A percentile compares a stretch with the other conserved stretches of the same genome.
These are phyloP conservation scores for Chamaetylas fuelleborni DNA, from an alignment of 2,113 vertebrate species.

Conservation along the genomic window DNA sequence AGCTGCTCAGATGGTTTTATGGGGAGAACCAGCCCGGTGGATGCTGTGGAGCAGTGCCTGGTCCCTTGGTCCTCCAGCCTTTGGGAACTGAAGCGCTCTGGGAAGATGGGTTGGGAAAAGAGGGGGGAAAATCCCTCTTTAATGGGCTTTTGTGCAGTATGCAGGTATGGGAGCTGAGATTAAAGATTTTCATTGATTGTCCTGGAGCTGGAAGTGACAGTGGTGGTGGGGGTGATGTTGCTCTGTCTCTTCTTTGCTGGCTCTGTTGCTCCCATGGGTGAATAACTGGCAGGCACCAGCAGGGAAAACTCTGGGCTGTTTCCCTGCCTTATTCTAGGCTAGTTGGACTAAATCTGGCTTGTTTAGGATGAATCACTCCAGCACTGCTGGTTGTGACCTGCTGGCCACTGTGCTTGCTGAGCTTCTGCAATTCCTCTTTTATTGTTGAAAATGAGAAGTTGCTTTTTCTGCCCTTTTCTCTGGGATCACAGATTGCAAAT, in stretches of 20 bases:
- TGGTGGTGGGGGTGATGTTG: not conserved
- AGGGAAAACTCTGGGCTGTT: not conserved
- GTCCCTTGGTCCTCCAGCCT: not conserved
- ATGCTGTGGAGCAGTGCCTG: fast-evolving
- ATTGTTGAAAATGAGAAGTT: not conserved
- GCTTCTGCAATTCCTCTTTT: not conserved
- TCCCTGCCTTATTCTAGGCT: not conserved
- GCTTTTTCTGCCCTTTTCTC: slow-evolving; percentile 9
- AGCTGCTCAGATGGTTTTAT: not conserved
- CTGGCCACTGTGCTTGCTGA: not conserved
- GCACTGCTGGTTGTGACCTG: slow-evolving; percentile 26
- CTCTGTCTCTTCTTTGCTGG: not conserved
- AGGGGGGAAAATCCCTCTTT: not conserved
- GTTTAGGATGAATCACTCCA: slow-evolving; percentile 10
- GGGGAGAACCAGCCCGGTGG: not conserved
- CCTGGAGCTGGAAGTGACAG: not conserved
- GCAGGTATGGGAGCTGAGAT: not conserved
- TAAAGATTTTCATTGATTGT: not conserved
- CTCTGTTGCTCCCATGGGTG: not conserved
- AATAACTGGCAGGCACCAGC: not conserved
- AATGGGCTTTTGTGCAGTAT: not conserved
- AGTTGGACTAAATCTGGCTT: not conserved
- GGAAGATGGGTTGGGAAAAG: not conserved
- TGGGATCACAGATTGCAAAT: not conserved
- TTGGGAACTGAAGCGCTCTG: fast-evolving